Conservation (phyloP, 2,113 vertebrate species). For the Callipepla squamata region DNA sequence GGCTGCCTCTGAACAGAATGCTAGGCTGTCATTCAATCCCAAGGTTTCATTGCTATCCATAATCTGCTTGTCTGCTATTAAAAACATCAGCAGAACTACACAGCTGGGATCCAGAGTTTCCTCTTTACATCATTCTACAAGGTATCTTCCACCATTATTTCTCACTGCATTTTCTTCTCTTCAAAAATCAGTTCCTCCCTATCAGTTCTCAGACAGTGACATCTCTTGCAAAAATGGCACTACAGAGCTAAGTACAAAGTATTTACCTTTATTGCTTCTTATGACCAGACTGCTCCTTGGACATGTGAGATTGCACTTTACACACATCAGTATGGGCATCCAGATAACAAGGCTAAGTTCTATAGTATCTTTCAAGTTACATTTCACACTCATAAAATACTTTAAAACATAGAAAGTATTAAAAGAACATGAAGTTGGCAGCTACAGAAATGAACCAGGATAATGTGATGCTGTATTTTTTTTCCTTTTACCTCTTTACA, state of each 20-base stretch:
- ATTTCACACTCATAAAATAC: not conserved
- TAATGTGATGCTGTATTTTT: not conserved
- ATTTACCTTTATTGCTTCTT: not conserved
- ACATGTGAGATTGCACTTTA: not conserved
- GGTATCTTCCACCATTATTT: not conserved
- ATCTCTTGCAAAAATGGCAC: not conserved
- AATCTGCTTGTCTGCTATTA: not conserved
- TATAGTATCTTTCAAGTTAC: not conserved
- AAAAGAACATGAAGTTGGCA: not conserved
- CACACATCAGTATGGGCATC: not conserved
- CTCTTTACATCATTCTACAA: not conserved
- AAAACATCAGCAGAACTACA: constrained; percentile 1
- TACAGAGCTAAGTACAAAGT: not conserved
- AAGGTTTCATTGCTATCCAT: constrained; percentile 13
- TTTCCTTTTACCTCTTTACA: not conserved
- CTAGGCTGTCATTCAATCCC: constrained; percentile 34
- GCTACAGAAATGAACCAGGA: not conserved
- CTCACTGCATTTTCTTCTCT: not conserved
- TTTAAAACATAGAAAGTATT: not conserved
- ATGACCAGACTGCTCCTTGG: not conserved
- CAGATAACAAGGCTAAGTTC: not conserved
- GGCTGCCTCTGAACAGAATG: not conserved
- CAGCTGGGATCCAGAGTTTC: not conserved
- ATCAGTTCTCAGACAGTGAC: not conserved
- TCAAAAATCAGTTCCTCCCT: not conserved